These are phyloP conservation scores for Brienomyrus brachyistius DNA, from an alignment of 2,113 vertebrate species.

Conservation along the genomic window DNA sequence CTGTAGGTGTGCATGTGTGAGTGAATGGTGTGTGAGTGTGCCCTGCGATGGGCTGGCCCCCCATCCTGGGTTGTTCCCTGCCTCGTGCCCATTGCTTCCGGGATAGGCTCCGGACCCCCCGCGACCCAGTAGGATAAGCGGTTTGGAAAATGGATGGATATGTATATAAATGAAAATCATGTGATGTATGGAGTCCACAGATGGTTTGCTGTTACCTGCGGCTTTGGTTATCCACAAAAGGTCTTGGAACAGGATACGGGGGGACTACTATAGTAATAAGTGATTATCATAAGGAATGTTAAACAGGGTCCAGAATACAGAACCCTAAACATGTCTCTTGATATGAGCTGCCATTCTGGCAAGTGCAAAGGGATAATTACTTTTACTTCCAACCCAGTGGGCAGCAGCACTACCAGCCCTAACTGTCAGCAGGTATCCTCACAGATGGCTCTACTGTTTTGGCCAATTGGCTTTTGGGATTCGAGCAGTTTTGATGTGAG, in stretches of 20 bases:
- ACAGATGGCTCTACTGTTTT: background rate
- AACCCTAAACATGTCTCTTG: background rate
- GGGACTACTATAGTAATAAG: background rate
- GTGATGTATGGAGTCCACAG: background rate
- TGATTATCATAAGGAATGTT: background rate
- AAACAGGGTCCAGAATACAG: background rate
- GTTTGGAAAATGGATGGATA: background rate
- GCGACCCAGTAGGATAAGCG: too few species aligned
- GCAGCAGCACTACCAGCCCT: background rate
- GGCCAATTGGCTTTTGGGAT: background rate
- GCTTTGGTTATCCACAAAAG: background rate
- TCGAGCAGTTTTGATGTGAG: background rate
- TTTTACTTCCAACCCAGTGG: background rate
- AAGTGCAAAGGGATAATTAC: background rate
- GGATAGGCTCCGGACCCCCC: too few species aligned
- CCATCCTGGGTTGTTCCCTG: too few species aligned
- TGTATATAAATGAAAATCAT: background rate
- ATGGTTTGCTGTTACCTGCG: background rate
- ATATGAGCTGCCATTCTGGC: background rate
- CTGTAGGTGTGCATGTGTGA: too few species aligned
- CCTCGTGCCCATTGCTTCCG: too few species aligned
- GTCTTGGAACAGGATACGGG: background rate
- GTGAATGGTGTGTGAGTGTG: too few species aligned
- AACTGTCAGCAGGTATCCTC: background rate
- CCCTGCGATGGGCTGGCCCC: too few species aligned